Evolutionary conservation across 2,888 invertebrate species (phyloP), one percentile per base, ranked within the genome.

Genomic region (Philonicus albiceps): DNA sequence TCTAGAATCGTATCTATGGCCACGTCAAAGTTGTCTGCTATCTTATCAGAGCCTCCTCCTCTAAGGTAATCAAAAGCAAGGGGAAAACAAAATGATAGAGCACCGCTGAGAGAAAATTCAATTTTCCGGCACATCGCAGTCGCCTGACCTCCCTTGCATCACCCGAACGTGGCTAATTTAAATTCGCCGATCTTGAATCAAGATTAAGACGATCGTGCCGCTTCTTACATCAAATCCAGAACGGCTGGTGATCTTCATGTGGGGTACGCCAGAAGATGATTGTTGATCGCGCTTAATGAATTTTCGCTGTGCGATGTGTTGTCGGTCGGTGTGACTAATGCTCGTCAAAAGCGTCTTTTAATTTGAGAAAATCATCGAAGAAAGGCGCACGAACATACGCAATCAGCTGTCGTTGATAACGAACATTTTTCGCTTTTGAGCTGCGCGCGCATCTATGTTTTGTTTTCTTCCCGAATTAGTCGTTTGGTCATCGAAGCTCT

Each of bases 401-500:
- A 84, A 73, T 73, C 84, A 84, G 84, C 84, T 84, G 84, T 43
- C 73, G 84, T 30, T 73, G 30, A 37, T 73, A 73, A 30, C 84
- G 30, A 27, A 49, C 31, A 49, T 34, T 43, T 13, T 43, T 43
- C 30, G 43, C 40, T 43, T 43, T 19, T 31, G 5, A 40, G 34
- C 1, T 84, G 84, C 84, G 84, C 73, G 73, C 84, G 73, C 84
- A 84, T 37, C 16, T 34, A n/a, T 73, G 19, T 31, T 72, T 73
- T 72, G 40, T 73, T 73, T 73, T 73, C 22, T 16, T 40, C 30
- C 84, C 40, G 72, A 72, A n/a, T 84, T 84, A 84, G 83, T 3
- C 72, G 37, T n/a, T 2, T 16, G 83, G 22, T 37, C 53, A 72
- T 64, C n/a, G n/a, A n/a, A n/a, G 72, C 73, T 8, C 55, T 7